Evolutionary conservation across 2,888 invertebrate species (phyloP).

Genomic region (Brassicogethes aeneus): DNA sequence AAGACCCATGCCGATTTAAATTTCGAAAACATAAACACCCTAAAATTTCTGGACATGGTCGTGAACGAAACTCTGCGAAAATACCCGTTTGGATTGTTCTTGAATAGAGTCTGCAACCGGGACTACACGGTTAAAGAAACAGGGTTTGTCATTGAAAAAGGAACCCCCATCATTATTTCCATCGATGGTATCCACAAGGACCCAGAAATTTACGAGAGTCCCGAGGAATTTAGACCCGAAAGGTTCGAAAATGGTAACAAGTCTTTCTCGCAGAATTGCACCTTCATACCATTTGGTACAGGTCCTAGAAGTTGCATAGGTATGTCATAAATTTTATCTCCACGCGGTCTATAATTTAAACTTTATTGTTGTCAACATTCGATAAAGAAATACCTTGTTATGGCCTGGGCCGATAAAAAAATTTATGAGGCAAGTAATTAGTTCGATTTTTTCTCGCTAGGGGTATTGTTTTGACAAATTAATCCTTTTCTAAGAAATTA

Average conservation of each 20-base stretch:
- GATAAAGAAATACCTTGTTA: too few species aligned
- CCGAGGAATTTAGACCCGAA: conserved; percentile 40
- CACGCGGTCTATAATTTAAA: too few species aligned
- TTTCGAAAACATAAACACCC: conserved; percentile 42
- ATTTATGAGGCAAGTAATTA: too few species aligned
- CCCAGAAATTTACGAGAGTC: conserved; percentile 36
- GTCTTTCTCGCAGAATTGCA: conserved; percentile 18
- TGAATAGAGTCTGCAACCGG: conserved; percentile 26
- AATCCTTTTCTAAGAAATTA: too few species aligned
- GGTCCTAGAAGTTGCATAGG: conserved; percentile 37
- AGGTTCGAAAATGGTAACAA: conserved; percentile 35
- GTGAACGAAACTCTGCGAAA: conserved; percentile 40
- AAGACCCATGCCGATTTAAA: conserved; percentile 34
- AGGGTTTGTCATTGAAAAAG: conserved; percentile 36
- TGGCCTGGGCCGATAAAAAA: too few species aligned
- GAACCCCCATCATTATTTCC: conserved; percentile 36
- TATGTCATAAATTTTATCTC: conserved; percentile 13
- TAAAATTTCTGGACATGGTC: conserved; percentile 46
- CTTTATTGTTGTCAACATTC: too few species aligned
- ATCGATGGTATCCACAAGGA: conserved; percentile 33
- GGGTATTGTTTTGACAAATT: too few species aligned
- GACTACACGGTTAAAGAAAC: conserved; percentile 35
- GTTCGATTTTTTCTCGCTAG: too few species aligned
- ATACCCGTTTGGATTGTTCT: conserved; percentile 35
- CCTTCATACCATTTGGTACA: conserved; percentile 33